Evolutionary conservation across 2,888 invertebrate genomes (phyloP).

Genomic region (Lordiphosa fenestrarum): DNA sequence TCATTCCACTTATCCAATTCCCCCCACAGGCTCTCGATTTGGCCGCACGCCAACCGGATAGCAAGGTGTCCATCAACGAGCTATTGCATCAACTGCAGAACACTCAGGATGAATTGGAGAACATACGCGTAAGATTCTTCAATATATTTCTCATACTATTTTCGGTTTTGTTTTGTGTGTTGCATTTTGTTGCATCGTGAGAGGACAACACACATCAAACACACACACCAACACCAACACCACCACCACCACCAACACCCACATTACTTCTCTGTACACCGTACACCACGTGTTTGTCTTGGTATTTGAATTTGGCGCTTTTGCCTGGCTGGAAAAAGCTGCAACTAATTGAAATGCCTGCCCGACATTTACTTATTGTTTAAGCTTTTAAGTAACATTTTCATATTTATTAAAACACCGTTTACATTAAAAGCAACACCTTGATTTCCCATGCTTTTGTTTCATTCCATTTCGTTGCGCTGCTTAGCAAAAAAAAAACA

Average conservation of each 20-base stretch:
- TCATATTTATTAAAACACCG: slow-evolving; percentile 23
- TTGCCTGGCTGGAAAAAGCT: slow-evolving; percentile 62
- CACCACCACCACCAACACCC: slow-evolving; percentile 30
- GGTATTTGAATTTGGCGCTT: slow-evolving; percentile 62
- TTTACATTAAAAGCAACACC: slow-evolving; percentile 55
- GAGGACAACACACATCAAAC: slow-evolving; percentile 24
- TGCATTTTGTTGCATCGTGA: slow-evolving; percentile 79
- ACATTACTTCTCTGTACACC: slow-evolving; percentile 15
- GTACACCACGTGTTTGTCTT: slow-evolving; percentile 19
- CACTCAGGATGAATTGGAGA: slow-evolving; percentile 92
- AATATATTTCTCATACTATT: slow-evolving; percentile 79
- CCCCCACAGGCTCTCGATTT: slow-evolving; percentile 77
- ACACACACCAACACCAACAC: slow-evolving; percentile 28
- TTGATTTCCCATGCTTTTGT: slow-evolving; percentile 50
- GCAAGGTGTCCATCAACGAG: slow-evolving; percentile 89
- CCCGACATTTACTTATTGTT: slow-evolving; percentile 24
- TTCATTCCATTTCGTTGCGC: slow-evolving; percentile 41
- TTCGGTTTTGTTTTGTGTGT: slow-evolving; percentile 79
- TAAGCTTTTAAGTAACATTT: slow-evolving; percentile 54
- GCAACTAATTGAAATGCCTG: slow-evolving; percentile 63
- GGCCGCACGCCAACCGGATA: slow-evolving; percentile 84
- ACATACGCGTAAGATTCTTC: slow-evolving; percentile 87
- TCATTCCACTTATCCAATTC: slow-evolving; percentile 2
- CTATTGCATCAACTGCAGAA: slow-evolving; percentile 90
- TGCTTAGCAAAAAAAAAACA: slow-evolving; percentile 14